Evolutionary conservation across 2,888 invertebrate genomes (phyloP), one percentile per base, ranked within the genome.

Genomic region (Notodonta dromedarius): DNA sequence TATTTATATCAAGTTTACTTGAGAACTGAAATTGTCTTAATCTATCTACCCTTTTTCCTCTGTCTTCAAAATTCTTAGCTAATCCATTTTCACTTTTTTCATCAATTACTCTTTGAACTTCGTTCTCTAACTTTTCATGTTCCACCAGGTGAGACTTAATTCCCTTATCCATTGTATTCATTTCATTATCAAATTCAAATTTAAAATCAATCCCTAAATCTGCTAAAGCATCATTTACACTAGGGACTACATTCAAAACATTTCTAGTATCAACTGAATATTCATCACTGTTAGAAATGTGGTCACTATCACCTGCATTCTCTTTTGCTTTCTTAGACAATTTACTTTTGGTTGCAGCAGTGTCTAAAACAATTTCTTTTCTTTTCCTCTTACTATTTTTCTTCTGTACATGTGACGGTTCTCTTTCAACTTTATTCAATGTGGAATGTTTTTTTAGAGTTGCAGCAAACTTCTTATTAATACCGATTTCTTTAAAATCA

Each of bases 171-270:
- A 16, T 60, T 58, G 65, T 39, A 53, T 60, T 56, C 50, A 39
- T 61, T 58, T 68, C 61, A 9, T 42, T 61, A 11, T 70, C 58
- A 56, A 62, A 62, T 57, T 70, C 71, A 72, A 81, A 80, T 61
- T 78, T 82, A 24, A 93, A 86, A 75, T 90, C 82, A 46, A 92
- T 86, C 53, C 83, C 86, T 64, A 92, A 79, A 66, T 88, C 85
- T 48, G 82, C 78, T 64, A 89, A 92, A 32, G 83, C 82, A 76
- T 94, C 92, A 80, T 94, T 91, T 0, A 94, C 94, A 83, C 93
- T 93, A 0, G 93, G 94, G 5, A 94, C 83, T 66, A 82, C 88
- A 67, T 93, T 87, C 48, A 94, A 75, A 39, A 86, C 65, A 53
- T 67, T 73, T 16, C 56, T 71, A 46, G 77, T 77, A 64, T 80